Base-by-base conservation (phyloP, 2,113 vertebrate species). In the Artemisiospiza belli region DNA sequence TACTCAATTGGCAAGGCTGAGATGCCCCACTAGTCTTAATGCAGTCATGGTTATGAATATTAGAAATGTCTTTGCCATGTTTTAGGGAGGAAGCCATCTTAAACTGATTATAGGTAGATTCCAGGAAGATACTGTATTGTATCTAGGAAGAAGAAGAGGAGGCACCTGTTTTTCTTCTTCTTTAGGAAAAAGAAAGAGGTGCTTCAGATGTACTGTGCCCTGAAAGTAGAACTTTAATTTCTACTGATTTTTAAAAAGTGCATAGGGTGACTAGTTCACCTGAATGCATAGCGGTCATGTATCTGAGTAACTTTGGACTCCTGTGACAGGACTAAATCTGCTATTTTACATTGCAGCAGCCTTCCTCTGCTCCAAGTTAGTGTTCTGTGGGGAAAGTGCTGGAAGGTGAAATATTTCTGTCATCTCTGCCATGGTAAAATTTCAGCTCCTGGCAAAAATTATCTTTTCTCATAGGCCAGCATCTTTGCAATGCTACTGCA, bases 341-440 rank as follows among this genome's bases (percentile, higher is more conserved):
- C 46, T 55, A 23, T 20, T 90, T 54, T 62, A 37, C 41, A 3
- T 62, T 69, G 30, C 18, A 23, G 2, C 31, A 39, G 62, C 39
- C 12, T 82, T 80, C n/a, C 17, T 83, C 70, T 67, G 18, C 21
- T 39, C 47, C 0, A 0, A 7, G 30, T 70, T 58, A 51, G 28
- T 76, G 75, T 30, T n/a, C 15, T 83, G 11, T 33, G 64, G 39
- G 63, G 64, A 86, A 35, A 47, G 25, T 5, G 2, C 12, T 63
- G 27, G 12, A 83, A 59, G 35, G 27, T 83, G n/a, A 39, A 58
- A 44, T 79, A 43, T 39, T 83, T 41, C 25, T 83, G 16, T 77
- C n/a, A 33, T 31, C 10, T 80, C 23, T 90, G 6, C 20, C 8
- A 5, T 37, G 7, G 35, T 25, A 49, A 49, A 49, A 49, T 49